Base-by-base conservation (phyloP, 2,888 invertebrate species). In the Aporophyla lueneburgensis region DNA sequence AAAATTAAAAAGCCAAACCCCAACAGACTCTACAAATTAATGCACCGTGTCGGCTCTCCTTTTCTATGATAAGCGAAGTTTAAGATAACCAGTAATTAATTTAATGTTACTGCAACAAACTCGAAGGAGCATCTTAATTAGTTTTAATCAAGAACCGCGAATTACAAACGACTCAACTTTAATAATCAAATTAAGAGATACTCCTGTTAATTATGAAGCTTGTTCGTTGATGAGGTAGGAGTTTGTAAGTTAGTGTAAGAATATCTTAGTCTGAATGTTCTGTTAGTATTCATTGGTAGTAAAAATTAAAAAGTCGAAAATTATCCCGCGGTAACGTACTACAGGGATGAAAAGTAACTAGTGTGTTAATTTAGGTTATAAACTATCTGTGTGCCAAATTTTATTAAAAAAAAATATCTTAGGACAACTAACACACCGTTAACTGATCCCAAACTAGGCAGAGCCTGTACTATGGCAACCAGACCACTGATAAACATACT, bases 181-280 rank as follows among this genome's bases (percentile, higher is more conserved):
- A 58, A 61, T 83, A 76, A 83, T 74, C 46, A 71, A 78, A 78
- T 86, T 79, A 76, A 73, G 73, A 63, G 69, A 69, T 74, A 76
- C 77, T 79, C 16, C 40, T 68, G 61, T 79, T 86, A 78, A 86
- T 86, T 86, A 78, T 76, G 14, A 62, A 74, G 65, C 71, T 80
- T 74, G 75, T 76, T 71, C 54, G 66, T 82, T 85, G 58, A 76
- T 72, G 53, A 58, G 67, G 33, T 76, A 43, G 0, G 43, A 80
- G 51, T 68, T 76, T 27, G 51, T 51, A 27, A 65, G n/a, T 24
- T 5, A 33, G n/a, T 43, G 19, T 49, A 27, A 6, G 49, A 77
- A 65, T 53, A 14, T 24, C 63, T 33, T 7, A 7, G 21, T 59
- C 2, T 10, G n/a, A n/a, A 27, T 46, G 14, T 43, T 21, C 21